A percentile compares a stretch with the other conserved stretches of the same genome.
These are phyloP conservation scores for Metallyticus violacea DNA, from an alignment of 2,888 invertebrate genomes.

Conservation along the genomic window DNA sequence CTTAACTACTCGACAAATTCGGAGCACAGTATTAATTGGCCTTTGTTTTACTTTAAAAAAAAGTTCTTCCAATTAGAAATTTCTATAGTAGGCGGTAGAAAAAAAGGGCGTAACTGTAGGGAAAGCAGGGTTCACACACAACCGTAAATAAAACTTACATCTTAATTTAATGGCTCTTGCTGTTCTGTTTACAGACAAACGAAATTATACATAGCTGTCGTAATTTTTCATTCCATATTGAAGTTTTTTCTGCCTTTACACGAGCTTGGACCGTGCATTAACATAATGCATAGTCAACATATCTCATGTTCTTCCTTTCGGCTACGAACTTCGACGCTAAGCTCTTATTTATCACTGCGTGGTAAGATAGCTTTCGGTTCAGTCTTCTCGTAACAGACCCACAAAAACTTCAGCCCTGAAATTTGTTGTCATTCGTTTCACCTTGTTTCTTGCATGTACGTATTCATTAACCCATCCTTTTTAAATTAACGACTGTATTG, in stretches of 20 bases:
- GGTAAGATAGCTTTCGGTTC: background rate
- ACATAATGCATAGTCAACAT: background rate
- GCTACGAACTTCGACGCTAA: background rate
- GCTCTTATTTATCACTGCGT: background rate
- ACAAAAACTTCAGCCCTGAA: background rate
- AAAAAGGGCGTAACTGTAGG: background rate
- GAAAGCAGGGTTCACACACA: background rate
- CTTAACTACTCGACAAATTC: too few species aligned
- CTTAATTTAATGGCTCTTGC: background rate
- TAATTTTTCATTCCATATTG: background rate
- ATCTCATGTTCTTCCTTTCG: background rate
- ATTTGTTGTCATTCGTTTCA: background rate
- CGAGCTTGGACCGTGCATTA: background rate
- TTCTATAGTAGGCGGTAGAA: background rate
- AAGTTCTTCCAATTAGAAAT: background rate
- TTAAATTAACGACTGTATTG: too few species aligned
- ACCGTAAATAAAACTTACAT: slow-evolving; percentile 5
- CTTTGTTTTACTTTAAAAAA: too few species aligned
- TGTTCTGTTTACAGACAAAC: background rate
- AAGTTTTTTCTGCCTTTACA: background rate
- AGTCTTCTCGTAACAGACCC: too few species aligned
- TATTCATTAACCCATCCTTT: background rate
- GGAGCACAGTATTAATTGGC: too few species aligned
- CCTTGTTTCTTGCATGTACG: background rate
- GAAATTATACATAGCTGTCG: background rate